Evolutionary conservation across 53 echinoderm and acorn worm species (phyloP), one percentile per base, ranked within the genome.

Genomic region (Actinopyga echinites): DNA sequence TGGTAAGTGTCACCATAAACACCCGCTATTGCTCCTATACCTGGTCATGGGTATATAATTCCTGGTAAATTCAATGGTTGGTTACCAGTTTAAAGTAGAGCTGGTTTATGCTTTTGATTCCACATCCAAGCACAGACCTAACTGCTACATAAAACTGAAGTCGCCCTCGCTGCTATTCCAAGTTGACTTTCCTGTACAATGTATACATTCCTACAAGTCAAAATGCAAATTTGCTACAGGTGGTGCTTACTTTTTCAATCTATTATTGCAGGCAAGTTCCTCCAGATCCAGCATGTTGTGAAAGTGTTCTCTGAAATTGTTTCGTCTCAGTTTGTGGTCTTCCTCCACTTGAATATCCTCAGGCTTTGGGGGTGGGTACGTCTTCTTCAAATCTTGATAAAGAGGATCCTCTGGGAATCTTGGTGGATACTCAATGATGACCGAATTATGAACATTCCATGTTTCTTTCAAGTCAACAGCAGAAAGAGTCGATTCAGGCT

Each of bases 231-330:
- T 55, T 13, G 56, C 20, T 55, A 13, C 12, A 55, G 8, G 19
- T 65, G 26, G 35, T 31, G 33, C 91, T 43, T 86, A 97, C 97
- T 83, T 97, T n/a, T 88, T 57, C 37, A 97, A 83, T 10, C 86
- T 80, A 29, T 92, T 90, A 61, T 88, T 90, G 49, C 88, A 88
- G 21, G 89, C 92, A 24, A 88, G 45, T 54, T 97, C 97, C 79
- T 97, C 97, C 82, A 94, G 60, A 65, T 79, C 36, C 79, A 97
- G 82, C 92, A 97, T 93, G 75, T 87, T 89, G 79, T 97, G 97
- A 90, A 94, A 92, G 78, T 90, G 88, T 22, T 87, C 90, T 58
- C 85, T 88, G 68, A 90, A 91, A 65, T 88, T 97, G 44, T 89
- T 85, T 13, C 66, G 69, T 55, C 65, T 87, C 58, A 97, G 75